Evolutionary conservation across 2,888 invertebrate species (phyloP), one percentile per base, ranked within the genome.

Genomic region (Mythimna albipuncta): DNA sequence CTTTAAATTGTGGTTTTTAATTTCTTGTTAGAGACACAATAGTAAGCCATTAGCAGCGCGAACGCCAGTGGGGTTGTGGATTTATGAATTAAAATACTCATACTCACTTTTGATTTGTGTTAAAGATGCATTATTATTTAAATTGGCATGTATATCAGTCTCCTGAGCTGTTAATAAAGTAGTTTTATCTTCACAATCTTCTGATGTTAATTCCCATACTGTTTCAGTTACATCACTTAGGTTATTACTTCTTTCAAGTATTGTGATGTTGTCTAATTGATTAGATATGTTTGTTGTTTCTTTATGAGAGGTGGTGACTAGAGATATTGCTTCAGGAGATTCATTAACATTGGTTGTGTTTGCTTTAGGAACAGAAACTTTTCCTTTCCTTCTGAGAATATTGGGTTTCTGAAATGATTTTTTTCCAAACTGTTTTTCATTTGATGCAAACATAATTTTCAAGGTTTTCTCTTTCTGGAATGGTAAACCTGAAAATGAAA

Each of bases 321-420:
- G 72, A 73, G 80, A 62, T 77, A 69, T 81, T 75, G 72, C 66
- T 64, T 72, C 77, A 19, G 75, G 81, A 87, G 90, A 87, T 87
- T 90, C 90, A 82, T 74, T 79, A 61, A 64, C 35, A 70, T 78
- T 85, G 58, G 77, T 35, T 77, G 81, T 77, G 58, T 80, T 85
- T 62, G 82, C 71, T 77, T 79, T 87, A 72, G 77, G 55, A 38
- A 68, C 44, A 57, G 87, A 80, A 62, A 83, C 75, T 73, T 93
- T 94, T 13, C 91, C 66, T 76, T 92, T 94, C 79, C 89, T 93
- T 73, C 96, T 89, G 38, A 96, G 90, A 76, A 96, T 96, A 83
- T 96, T 96, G 69, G 96, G 96, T 82, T 95, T 96, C 81, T 94
- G 93, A 82, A 93, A 93, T 76, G 90, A 90, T 85, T 93, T 95